Evolutionary conservation across 2,888 invertebrate genomes (phyloP), one percentile per base, ranked within the genome.

Genomic region (Lasiommata megera): DNA sequence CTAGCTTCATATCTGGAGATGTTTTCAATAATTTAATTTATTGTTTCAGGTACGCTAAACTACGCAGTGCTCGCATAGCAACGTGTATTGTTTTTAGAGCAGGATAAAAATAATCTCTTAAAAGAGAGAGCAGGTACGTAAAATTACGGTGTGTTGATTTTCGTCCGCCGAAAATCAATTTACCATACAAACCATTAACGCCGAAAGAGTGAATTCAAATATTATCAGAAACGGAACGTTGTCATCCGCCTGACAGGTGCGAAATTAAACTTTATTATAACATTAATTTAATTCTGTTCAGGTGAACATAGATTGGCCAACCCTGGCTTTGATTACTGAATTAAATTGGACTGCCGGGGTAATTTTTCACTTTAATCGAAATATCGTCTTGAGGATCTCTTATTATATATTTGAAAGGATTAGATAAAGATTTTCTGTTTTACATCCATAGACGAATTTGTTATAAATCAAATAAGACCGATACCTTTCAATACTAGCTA

Each of bases 231-330:
- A 84, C 81, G 73, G 69, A 73, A 60, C 65, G 67, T 68, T 76
- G 73, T 73, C 69, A 68, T 65, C 52, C 18, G 38, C 9, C 63
- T 67, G 2, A 75, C 73, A 71, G 68, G 73, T 73, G 61, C 80
- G 88, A 84, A 67, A 84, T 85, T 83, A 79, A 82, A 79, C 65
- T 78, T 75, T 73, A 77, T 77, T 79, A 76, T 73, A 69, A 72
- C 69, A 76, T 74, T 75, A 72, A 73, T 73, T 74, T 68, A 72
- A 74, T 75, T 74, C 73, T 71, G 69, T 67, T 63, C 54, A 52
- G 38, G 63, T 50, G 62, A 70, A 67, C 34, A 68, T 68, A 68
- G 68, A 66, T 66, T 65, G 65, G 58, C 57, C 61, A 46, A 58
- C 65, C 62, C 62, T 65, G 58, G 54, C 55, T 62, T 54, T 68